phyloP scores from a whole-genome alignment of 2,888 invertebrate species.

The Cephus runcator region DNA sequence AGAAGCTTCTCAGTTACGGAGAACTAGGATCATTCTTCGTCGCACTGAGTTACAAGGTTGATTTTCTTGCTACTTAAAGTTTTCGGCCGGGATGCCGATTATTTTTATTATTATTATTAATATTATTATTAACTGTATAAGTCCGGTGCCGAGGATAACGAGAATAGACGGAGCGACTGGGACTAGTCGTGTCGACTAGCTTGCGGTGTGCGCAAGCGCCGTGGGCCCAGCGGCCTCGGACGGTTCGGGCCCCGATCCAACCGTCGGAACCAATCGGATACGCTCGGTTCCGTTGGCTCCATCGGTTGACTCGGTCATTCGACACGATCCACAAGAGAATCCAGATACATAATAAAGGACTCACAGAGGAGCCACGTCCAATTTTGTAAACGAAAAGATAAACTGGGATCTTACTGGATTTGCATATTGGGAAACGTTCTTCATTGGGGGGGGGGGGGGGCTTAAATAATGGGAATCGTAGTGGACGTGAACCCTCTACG shows the following conservation, averaged over 20 bases:
- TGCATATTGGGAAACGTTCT: neutral
- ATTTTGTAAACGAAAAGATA: neutral
- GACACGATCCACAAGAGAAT: neutral
- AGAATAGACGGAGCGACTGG: constrained; percentile 57
- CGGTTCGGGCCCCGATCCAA: constrained; percentile 52
- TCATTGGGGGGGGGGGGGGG: neutral
- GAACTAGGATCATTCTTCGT: neutral
- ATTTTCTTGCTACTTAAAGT: neutral
- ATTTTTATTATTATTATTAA: neutral
- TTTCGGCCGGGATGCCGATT: neutral
- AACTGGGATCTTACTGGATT: neutral
- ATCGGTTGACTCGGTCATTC: neutral
- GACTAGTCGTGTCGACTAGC: constrained; percentile 63
- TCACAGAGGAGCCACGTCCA: neutral
- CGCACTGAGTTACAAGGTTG: neutral
- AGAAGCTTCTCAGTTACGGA: neutral
- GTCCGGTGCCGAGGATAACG: neutral
- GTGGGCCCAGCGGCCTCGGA: constrained; percentile 61
- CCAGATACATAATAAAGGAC: neutral
- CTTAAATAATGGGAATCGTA: neutral
- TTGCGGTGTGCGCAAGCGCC: constrained; percentile 65
- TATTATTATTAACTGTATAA: neutral
- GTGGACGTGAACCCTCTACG: neutral
- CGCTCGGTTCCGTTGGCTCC: neutral
- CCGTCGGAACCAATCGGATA: constrained; percentile 3